phyloP scores from a whole-genome alignment of 1,140 invertebrate genomes.

The Drosophila subpulchrella region DNA sequence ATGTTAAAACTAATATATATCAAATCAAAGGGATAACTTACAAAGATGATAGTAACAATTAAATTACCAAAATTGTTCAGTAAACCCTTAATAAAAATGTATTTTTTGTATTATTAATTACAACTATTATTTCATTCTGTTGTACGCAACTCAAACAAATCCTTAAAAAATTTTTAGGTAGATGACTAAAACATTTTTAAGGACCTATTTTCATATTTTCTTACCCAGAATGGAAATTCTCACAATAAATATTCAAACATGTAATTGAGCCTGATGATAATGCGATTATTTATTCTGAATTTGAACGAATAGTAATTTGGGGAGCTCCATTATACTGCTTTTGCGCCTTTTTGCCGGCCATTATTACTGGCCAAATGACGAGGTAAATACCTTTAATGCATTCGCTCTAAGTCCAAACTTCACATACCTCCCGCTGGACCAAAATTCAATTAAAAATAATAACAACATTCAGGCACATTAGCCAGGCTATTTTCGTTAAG shows the following conservation, averaged over 20 bases:
- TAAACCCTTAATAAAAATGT: no score
- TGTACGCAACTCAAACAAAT: no score
- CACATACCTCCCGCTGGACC: neutral
- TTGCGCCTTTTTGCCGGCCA: constrained; percentile 16
- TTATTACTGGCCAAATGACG: constrained; percentile 20
- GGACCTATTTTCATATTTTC: neutral
- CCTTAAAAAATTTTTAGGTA: no score
- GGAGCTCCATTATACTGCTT: constrained; percentile 19
- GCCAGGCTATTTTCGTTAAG: constrained; percentile 51
- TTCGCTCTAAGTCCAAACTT: constrained; percentile 3
- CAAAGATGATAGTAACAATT: no score
- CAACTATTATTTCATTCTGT: no score
- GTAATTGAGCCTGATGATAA: constrained; percentile 58
- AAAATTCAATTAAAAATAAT: constrained; percentile 75
- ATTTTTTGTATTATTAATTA: no score
- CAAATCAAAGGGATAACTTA: no score
- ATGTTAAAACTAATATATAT: no score
- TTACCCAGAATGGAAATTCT: neutral
- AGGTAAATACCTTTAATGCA: constrained; percentile 43
- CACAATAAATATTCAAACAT: constrained; percentile 1
- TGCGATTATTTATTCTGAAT: constrained; percentile 56
- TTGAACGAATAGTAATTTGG: constrained; percentile 30
- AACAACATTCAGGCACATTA: constrained; percentile 59
- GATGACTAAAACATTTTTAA: neutral
- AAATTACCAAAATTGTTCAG: no score